Evolutionary conservation across 1,140 invertebrate species (phyloP).

Genomic region (Liolophura sinensis): DNA sequence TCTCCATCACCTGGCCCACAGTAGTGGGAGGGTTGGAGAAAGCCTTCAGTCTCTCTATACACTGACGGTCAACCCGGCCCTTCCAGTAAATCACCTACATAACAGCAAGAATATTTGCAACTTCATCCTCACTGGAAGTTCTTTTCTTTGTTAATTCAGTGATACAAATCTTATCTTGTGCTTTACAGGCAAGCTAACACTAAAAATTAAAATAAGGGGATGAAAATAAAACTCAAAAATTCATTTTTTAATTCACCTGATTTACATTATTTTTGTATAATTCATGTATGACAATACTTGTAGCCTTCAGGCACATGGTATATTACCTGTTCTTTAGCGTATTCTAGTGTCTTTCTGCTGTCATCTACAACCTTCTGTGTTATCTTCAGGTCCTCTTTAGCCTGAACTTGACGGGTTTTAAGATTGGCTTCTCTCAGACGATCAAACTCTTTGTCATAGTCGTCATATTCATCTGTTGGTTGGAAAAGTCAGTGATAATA

Average conservation of each 20-base stretch:
- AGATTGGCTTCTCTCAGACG: slow-evolving; percentile 55
- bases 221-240: too few species aligned
- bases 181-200: too few species aligned
- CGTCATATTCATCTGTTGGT: slow-evolving; percentile 56
- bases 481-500: too few species aligned
- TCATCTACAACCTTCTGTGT: slow-evolving; percentile 48
- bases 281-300: too few species aligned
- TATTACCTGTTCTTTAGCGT: slow-evolving; percentile 47
- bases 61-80: slow-evolving; percentile 50
- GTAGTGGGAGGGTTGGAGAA: slow-evolving; percentile 55
- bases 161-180: too few species aligned
- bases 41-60: slow-evolving; percentile 51
- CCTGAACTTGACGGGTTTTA: slow-evolving; percentile 49
- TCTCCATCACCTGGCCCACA: slow-evolving; percentile 58
- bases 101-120: neutral
- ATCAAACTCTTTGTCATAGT: slow-evolving; percentile 59
- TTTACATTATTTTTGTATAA: too few species aligned
- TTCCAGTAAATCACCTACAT: slow-evolving; percentile 54
- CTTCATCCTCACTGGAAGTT: too few species aligned
- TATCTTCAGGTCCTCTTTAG: slow-evolving; percentile 46
- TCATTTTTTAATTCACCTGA: too few species aligned
- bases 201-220: too few species aligned
- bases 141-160: neutral
- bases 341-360: slow-evolving; percentile 42
- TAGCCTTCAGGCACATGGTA: neutral